Base-by-base conservation (phyloP, 2,113 vertebrate species). In the Bufo gargarizans region DNA sequence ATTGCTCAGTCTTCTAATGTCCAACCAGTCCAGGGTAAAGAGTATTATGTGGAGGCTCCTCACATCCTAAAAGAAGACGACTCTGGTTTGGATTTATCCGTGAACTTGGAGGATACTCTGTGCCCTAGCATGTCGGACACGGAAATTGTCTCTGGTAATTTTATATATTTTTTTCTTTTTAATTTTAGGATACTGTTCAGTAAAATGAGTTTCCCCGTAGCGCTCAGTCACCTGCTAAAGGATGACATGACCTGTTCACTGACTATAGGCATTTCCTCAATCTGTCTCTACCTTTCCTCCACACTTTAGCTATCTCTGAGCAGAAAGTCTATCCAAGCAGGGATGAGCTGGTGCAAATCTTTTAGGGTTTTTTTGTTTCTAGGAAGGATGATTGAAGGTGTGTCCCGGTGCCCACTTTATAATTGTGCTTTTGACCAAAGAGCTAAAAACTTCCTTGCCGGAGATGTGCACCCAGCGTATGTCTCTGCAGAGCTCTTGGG, bases 41-140 rank as follows among this genome's bases (percentile, higher is more conserved):
- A 6, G 47, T 10, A 49, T 69, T 55, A 56, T 89, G 12, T 58
- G 13, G 16, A 47, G 72, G 80, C 19, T 63, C 50, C 13, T 22
- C 11, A n/a, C 56, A 2, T n/a, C 50, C 45, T 84, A 7, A 88
- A 88, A 59, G 87, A 88, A 33, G 72, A 84, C 1, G 82, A 88
- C 55, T 84, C 82, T 53, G 87, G 87, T 3, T 72, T 88, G 47
- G 87, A 88, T 77, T 55, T 84, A 77, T 88, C 87, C 69, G 47
- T 65, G 16, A 89, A 74, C 72, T 56, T 89, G 74, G 87, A 88
- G 56, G 87, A 89, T 53, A 84, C 74, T 14, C 5, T 65, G 33
- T 77, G 45, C 14, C 87, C 59, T 1, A 89, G 81, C 61, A 67
- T 84, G 65, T 83, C 87, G 2, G 80, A 88, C 47, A 83, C 87